phyloP scores from a whole-genome alignment of 2,113 vertebrate species.

The Eulemur macaco region DNA sequence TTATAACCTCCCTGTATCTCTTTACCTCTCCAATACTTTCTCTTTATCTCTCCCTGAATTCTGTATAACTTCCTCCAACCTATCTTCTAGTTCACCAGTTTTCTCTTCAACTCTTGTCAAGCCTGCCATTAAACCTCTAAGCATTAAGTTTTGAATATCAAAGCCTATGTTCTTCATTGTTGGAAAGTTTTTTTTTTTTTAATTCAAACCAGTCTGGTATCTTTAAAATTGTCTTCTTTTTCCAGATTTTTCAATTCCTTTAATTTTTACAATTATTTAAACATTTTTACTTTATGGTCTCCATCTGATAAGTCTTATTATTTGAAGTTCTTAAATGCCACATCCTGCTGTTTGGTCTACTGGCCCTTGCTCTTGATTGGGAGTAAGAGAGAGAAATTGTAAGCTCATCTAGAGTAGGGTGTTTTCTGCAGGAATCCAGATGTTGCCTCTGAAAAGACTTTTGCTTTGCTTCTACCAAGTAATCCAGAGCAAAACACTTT shows the following conservation, averaged over 20 bases:
- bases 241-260: neutral
- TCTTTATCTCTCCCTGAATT: neutral
- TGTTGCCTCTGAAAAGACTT: neutral
- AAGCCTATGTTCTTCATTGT: neutral
- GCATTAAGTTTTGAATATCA: neutral
- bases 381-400: neutral
- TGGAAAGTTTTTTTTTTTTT: neutral
- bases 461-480: neutral
- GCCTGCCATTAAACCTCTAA: neutral
- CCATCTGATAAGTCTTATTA: neutral
- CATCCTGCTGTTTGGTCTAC: neutral
- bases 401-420: too few relatives aligned
- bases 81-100: neutral
- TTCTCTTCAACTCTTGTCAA: neutral
- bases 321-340: neutral
- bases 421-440: too few relatives aligned
- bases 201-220: neutral
- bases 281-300: neutral
- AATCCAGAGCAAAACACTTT: neutral
- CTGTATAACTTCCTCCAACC: neutral
- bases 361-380: neutral
- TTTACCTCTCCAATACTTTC: neutral
- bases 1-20: neutral
- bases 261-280: constrained; percentile 3
- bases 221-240: neutral